A percentile compares a stretch with the other conserved stretches of the same genome.
Conservation (phyloP, 2,797 vertebrate genomes). For the Coregonus sp. region DNA sequence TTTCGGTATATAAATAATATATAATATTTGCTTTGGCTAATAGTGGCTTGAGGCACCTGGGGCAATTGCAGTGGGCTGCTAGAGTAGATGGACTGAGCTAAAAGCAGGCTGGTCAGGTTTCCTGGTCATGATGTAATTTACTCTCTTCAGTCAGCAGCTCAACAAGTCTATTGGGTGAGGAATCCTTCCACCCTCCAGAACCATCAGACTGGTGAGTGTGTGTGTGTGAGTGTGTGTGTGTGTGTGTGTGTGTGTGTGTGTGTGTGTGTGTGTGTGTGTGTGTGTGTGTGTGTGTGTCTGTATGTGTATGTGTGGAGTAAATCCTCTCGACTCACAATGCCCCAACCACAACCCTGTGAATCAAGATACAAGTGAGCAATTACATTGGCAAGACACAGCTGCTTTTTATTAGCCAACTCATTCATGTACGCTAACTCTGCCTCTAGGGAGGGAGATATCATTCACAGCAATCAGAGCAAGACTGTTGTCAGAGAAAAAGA, state of each 20-base stretch:
- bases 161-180: constrained; percentile 27
- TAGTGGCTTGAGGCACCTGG: constrained; percentile 36
- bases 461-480: constrained; percentile 28
- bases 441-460: constrained; percentile 60
- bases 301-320: neutral
- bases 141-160: constrained; percentile 48
- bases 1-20: constrained; percentile 51
- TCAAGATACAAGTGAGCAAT: constrained; percentile 55
- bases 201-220: constrained; percentile 45
- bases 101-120: constrained; percentile 32
- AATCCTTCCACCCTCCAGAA: no score
- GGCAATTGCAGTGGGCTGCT: constrained; percentile 38
- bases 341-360: constrained; percentile 35
- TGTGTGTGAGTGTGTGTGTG: no score
- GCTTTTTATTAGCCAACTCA: constrained; percentile 64
- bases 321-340: constrained; percentile 9
- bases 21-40: constrained; percentile 55
- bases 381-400: constrained; percentile 64
- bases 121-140: constrained; percentile 41
- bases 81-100: constrained; percentile 58
- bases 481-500: constrained; percentile 41
- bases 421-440: constrained; percentile 51
- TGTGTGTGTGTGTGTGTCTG: neutral
- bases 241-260: no score
- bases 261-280: no score